phyloP scores from a whole-genome alignment of 2,888 invertebrate species.

The Anticlea derivata region DNA sequence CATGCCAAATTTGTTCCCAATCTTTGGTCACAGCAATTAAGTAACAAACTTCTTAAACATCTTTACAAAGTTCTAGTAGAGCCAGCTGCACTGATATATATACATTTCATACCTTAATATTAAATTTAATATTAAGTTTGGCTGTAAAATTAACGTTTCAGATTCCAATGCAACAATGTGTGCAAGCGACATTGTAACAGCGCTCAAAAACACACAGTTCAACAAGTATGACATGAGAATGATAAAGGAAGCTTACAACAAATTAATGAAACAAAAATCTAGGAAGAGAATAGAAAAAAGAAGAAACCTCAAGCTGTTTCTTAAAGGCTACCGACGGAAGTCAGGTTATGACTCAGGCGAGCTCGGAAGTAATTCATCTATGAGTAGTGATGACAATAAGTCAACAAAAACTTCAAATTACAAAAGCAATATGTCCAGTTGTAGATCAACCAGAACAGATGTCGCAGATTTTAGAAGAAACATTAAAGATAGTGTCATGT shows the following conservation, averaged over 20 bases:
- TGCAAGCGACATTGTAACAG: slow-evolving; percentile 58
- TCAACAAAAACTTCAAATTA: slow-evolving; percentile 49
- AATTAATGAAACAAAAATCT: slow-evolving; percentile 45
- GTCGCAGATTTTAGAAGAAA: slow-evolving; percentile 42
- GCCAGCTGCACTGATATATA: no score
- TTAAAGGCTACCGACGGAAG: slow-evolving; percentile 48
- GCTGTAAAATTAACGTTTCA: no score
- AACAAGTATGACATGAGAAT: slow-evolving; percentile 56
- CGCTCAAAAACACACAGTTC: slow-evolving; percentile 54
- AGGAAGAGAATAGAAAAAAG: slow-evolving; percentile 57
- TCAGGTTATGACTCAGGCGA: slow-evolving; percentile 65
- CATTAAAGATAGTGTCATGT: slow-evolving; percentile 46
- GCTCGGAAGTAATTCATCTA: slow-evolving; percentile 64
- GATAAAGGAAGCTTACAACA: slow-evolving; percentile 57
- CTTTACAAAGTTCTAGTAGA: no score
- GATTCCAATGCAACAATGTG: slow-evolving; percentile 60
- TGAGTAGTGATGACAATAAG: slow-evolving; percentile 63
- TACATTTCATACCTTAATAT: no score
- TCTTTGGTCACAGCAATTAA: no score
- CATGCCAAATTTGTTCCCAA: no score
- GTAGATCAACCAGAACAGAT: slow-evolving; percentile 49
- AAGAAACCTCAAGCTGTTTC: slow-evolving; percentile 49
- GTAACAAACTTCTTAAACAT: no score
- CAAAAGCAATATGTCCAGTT: slow-evolving; percentile 46
- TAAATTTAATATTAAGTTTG: no score